phyloP scores from a whole-genome alignment of 2,113 vertebrate species.

The Alosa alosa region DNA sequence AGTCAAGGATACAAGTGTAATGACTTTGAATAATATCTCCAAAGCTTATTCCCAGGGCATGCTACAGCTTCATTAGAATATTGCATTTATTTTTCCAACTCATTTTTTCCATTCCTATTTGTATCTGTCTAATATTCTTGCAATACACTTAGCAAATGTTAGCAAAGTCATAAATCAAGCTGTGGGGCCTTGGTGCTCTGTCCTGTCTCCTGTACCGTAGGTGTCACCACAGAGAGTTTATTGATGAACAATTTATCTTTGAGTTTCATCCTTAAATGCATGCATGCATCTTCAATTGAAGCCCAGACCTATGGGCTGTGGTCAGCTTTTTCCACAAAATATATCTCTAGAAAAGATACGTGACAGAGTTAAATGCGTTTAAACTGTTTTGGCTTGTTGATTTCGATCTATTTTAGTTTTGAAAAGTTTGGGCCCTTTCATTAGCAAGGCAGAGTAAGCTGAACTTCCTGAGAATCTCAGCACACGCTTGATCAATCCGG shows the following conservation, averaged over 20 bases:
- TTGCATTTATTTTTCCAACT: background rate
- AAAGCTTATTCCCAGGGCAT: background rate
- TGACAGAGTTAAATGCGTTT: background rate
- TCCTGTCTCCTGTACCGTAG: background rate
- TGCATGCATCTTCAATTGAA: background rate
- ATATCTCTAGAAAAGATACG: background rate
- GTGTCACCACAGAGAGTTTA: slow-evolving; percentile 4
- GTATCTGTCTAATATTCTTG: background rate
- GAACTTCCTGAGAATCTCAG: background rate
- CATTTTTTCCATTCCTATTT: background rate
- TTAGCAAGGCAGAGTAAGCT: background rate
- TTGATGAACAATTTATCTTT: background rate
- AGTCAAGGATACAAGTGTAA: background rate
- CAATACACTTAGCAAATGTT: background rate
- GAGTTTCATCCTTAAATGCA: background rate
- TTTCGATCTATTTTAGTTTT: background rate
- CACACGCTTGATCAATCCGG: background rate
- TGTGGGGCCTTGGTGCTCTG: background rate
- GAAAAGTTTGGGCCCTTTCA: background rate
- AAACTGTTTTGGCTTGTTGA: background rate
- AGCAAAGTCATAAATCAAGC: slow-evolving; percentile 8
- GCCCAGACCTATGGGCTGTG: background rate
- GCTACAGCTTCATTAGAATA: slow-evolving; percentile 10
- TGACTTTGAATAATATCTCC: slow-evolving; percentile 14
- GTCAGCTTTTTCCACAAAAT: background rate